Evolutionary conservation across 2,113 vertebrate genomes (phyloP).

Genomic region (Rhineura floridana): DNA sequence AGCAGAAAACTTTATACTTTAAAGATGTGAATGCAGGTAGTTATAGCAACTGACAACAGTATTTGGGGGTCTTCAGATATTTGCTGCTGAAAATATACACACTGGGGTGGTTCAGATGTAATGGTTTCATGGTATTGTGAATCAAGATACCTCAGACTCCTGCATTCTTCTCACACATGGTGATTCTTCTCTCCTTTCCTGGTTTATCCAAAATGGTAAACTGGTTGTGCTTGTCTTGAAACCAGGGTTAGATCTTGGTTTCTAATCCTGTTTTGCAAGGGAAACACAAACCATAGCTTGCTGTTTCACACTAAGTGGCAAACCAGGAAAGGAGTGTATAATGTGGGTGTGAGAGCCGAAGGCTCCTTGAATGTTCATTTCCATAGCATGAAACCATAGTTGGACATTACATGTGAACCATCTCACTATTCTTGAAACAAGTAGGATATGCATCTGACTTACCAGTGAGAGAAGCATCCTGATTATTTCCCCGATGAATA

Average conservation of each 20-base stretch:
- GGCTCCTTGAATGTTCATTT: neutral
- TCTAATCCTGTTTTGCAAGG: too few relatives aligned
- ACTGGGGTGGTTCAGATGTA: neutral
- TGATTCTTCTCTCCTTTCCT: too few relatives aligned
- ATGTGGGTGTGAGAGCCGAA: neutral
- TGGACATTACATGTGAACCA: neutral
- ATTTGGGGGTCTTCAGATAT: neutral
- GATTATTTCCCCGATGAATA: neutral
- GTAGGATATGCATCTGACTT: conserved; percentile 37
- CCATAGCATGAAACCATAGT: neutral
- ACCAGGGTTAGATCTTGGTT: too few relatives aligned
- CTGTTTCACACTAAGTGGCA: too few relatives aligned
- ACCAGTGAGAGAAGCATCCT: conserved; percentile 41
- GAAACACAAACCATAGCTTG: neutral
- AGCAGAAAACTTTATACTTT: neutral
- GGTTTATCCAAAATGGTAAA: too few relatives aligned
- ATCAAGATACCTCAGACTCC: neutral
- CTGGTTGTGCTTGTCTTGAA: too few relatives aligned
- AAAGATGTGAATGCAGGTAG: neutral
- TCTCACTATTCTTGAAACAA: conserved; percentile 3
- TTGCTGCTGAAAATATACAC: neutral
- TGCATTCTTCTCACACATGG: too few relatives aligned
- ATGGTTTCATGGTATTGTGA: neutral
- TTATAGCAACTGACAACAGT: neutral
- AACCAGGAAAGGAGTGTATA: neutral